Evolutionary conservation across 2,797 vertebrate species (phyloP), one percentile per base, ranked within the genome.

Genomic region (Fistularia commersonii): DNA sequence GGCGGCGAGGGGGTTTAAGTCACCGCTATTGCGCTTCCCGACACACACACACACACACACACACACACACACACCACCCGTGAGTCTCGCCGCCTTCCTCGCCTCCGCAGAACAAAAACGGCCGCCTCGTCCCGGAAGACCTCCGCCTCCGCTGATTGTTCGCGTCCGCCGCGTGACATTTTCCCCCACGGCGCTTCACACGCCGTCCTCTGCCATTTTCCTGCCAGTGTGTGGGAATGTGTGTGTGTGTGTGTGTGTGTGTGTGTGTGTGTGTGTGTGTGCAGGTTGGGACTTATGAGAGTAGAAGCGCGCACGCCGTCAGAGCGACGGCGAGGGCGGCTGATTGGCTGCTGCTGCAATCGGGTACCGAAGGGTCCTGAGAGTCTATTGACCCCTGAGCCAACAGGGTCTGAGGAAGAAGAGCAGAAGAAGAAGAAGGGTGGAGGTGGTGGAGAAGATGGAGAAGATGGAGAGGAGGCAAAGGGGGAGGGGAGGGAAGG

Each of bases 321-420:
- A 71, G 57, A 42, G 49, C 50, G 56, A 58, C 0, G 64, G 35
- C 62, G 57, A 10, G 58, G 42, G 73, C 72, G 12, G 78, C 64
- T 35, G 87, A 75, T 10, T 35, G 61, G 54, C 48, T 54, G 42
- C 42, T 31, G 42, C 42, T 43, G 41, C 41, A 10, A 8, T 14
- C 74, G 23, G 85, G 66, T 13, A 70, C 79, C 3, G 72, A 56
- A 1, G 83, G 61, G 53, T 85, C 82, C 58, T 81, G 77, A 61
- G 87, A 80, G 68, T 82, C 80, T 41, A 86, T 64, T 1, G 87
- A 85, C 45, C 81, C 84, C 54, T 69, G 79, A 8, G 66, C 64
- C 64, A 80, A 54, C 48, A 73, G 76, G 64, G 76, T 72, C 80
- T 83, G 69, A 44, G 12, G 13, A 32, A 3, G 13, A 52, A 48